A percentile compares a stretch with the other conserved stretches of the same genome.
Evolutionary conservation across 2,888 invertebrate species (phyloP).

Genomic region (Girardia tigrina): DNA sequence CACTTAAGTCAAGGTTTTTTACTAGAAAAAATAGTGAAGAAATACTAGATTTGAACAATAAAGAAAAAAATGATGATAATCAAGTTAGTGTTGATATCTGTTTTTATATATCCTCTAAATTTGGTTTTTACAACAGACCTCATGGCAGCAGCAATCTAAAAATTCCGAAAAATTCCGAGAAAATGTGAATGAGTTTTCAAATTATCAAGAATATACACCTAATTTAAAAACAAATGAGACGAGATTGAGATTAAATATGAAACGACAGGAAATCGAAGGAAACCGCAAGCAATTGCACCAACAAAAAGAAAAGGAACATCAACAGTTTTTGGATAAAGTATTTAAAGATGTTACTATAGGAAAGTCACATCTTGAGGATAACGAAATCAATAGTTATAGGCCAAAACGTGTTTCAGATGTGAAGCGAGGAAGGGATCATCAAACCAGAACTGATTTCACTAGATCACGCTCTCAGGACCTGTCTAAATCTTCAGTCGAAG

Average conservation of each 20-base stretch:
- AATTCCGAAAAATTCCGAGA: neutral
- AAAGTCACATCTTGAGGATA: neutral
- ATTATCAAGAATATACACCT: neutral
- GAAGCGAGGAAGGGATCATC: neutral
- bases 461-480: neutral
- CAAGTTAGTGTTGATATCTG: neutral
- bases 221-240: neutral
- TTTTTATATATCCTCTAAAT: neutral
- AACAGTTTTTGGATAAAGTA: neutral
- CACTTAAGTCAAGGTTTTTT: neutral
- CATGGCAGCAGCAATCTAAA: neutral
- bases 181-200: neutral
- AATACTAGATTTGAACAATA: neutral
- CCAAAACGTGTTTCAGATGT: neutral
- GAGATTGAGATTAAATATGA: neutral
- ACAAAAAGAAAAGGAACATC: neutral
- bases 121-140: neutral
- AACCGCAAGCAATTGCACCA: neutral
- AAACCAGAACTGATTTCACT: neutral
- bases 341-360: neutral
- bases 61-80: neutral
- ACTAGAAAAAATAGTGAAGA: neutral
- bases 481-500: neutral
- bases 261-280: neutral
- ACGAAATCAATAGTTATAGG: neutral